phyloP scores from a whole-genome alignment of 2,113 vertebrate species.

The Diadophis punctatus region DNA sequence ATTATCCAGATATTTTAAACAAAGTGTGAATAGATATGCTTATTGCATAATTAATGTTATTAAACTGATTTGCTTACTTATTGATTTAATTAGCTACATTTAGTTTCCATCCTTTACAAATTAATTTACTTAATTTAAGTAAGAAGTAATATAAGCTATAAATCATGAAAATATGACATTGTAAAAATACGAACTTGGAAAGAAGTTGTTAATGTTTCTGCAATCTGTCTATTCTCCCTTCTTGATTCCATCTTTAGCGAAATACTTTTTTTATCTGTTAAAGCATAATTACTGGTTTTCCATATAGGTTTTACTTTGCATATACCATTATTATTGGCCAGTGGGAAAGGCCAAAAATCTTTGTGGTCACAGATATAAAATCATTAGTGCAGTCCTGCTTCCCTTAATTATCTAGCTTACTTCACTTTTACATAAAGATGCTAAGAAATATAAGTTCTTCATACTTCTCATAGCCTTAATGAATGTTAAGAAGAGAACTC shows the following conservation, averaged over 20 bases:
- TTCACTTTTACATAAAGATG: not conserved
- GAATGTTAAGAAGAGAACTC: not conserved
- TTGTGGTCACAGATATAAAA: not conserved
- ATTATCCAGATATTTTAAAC: not conserved
- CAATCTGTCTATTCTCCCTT: not conserved
- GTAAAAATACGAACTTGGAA: not conserved
- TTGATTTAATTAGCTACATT: slow-evolving; percentile 21
- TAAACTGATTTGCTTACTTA: slow-evolving; percentile 19
- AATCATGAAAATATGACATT: not conserved
- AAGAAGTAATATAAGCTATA: not conserved
- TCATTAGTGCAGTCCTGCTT: not conserved
- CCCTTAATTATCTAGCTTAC: not conserved
- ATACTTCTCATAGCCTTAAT: not conserved
- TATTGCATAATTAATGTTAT: slow-evolving; percentile 26
- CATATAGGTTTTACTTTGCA: not conserved
- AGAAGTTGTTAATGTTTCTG: not conserved
- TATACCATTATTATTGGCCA: not conserved
- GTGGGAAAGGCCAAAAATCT: not conserved
- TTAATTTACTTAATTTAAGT: slow-evolving; percentile 7
- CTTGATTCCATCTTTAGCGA: not conserved
- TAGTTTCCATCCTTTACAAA: slow-evolving; percentile 12
- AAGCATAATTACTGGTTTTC: not conserved
- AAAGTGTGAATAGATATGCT: slow-evolving; percentile 10
- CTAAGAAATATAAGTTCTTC: not conserved
- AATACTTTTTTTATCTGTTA: not conserved